Evolutionary conservation across 1,140 invertebrate species (phyloP).

Genomic region (Drosophila kepulauana): DNA sequence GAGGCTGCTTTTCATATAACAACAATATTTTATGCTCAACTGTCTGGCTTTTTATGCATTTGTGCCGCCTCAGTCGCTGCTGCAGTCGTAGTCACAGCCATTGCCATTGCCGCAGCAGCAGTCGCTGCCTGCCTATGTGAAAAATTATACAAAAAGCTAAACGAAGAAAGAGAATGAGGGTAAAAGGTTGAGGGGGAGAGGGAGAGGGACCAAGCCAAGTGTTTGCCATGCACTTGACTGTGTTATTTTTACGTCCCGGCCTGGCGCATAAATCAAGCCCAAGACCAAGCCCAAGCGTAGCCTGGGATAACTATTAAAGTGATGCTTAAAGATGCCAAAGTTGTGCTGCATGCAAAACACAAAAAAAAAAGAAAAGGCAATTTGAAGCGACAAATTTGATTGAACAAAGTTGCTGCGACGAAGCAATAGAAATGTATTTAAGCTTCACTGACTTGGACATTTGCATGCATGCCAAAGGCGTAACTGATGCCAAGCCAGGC

Average conservation of each 20-base stretch:
- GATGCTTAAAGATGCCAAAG: slow-evolving; percentile 26
- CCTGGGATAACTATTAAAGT: slow-evolving; percentile 41
- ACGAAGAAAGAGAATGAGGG: neutral
- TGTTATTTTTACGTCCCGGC: slow-evolving; percentile 71
- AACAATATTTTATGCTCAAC: slow-evolving; percentile 82
- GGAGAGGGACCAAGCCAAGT: slow-evolving; percentile 56
- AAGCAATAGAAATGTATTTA: slow-evolving; percentile 22
- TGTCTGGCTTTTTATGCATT: slow-evolving; percentile 83
- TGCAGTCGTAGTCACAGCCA: slow-evolving; percentile 1
- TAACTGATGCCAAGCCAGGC: slow-evolving; percentile 9
- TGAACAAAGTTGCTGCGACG: slow-evolving; percentile 19
- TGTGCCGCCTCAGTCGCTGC: slow-evolving; percentile 42
- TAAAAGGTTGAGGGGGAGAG: slow-evolving; percentile 22
- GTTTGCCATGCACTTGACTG: slow-evolving; percentile 81
- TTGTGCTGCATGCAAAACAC: neutral
- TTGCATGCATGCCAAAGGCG: slow-evolving; percentile 45
- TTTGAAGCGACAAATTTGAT: slow-evolving; percentile 41
- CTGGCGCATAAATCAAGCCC: slow-evolving; percentile 73
- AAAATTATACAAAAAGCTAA: slow-evolving; percentile 77
- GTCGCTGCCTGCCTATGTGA: slow-evolving; percentile 66
- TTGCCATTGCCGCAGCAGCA: neutral
- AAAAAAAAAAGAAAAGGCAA: neutral
- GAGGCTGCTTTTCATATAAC: slow-evolving; percentile 78
- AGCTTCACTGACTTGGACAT: slow-evolving; percentile 36
- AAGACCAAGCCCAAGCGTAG: slow-evolving; percentile 13